phyloP scores from a whole-genome alignment of 2,888 invertebrate species.

The Clunio marinus region DNA sequence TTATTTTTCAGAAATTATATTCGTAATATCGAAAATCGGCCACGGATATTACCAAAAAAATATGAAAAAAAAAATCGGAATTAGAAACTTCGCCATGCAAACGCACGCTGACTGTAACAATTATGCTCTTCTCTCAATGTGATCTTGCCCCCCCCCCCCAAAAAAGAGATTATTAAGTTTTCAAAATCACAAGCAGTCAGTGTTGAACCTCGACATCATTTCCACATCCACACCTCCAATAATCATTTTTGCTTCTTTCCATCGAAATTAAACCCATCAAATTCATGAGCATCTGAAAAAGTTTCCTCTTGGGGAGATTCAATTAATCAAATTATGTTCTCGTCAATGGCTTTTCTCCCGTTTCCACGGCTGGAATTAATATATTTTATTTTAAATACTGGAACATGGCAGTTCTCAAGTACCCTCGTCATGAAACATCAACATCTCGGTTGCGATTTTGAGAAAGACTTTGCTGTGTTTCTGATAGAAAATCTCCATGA shows the following conservation, averaged over 20 bases:
- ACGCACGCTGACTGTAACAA: not conserved
- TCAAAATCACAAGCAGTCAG: not conserved
- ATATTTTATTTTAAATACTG: too few species aligned
- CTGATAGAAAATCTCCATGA: not conserved
- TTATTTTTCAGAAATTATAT: not conserved
- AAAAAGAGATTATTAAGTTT: not conserved
- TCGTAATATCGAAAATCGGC: not conserved
- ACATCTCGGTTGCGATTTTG: not conserved
- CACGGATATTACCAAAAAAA: conserved; percentile 7
- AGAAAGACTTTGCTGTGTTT: not conserved
- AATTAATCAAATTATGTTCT: conserved; percentile 37
- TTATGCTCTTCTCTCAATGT: not conserved
- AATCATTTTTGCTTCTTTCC: not conserved
- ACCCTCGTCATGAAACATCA: conserved; percentile 32
- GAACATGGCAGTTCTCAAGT: not conserved
- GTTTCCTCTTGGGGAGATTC: conserved; percentile 18
- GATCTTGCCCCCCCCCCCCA: not conserved
- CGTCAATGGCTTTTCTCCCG: not conserved
- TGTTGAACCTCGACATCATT: conserved; percentile 34
- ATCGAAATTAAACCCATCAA: not conserved
- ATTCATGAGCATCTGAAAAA: not conserved
- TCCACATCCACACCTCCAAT: conserved; percentile 36
- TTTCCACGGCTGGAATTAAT: not conserved
- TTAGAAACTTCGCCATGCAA: not conserved
- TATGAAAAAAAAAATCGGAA: not conserved